A percentile compares a stretch with the other conserved stretches of the same genome.
These are phyloP conservation scores for Drosophila azteca DNA, from an alignment of 1,140 invertebrate species.

Conservation along the genomic window DNA sequence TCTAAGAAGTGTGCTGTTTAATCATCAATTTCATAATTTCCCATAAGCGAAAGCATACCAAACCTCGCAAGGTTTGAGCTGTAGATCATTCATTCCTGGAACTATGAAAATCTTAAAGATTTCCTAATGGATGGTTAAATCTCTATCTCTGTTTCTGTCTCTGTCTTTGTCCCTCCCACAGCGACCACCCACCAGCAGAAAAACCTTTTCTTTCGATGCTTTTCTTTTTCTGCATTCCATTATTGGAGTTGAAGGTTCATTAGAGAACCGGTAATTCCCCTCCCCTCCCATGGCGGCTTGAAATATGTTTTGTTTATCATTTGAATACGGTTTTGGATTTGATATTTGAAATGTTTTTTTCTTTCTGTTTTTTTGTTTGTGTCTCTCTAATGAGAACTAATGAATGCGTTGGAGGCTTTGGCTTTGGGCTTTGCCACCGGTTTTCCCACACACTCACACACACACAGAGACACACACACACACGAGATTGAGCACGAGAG, in stretches of 20 bases:
- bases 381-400: conserved; percentile 50
- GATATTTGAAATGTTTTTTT: conserved; percentile 25
- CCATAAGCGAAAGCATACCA: no score
- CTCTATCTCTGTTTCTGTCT: no score
- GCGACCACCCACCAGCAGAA: no score
- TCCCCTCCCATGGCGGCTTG: background rate
- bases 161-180: no score
- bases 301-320: conserved; percentile 49
- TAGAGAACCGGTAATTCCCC: conserved; percentile 24
- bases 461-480: background rate
- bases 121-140: no score
- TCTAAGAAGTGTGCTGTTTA: no score
- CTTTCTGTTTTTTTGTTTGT: no score
- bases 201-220: background rate
- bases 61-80: no score
- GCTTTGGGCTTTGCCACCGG: conserved; percentile 30
- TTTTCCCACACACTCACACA: conserved; percentile 34
- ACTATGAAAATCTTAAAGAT: no score
- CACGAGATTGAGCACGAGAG: background rate
- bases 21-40: no score
- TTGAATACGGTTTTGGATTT: conserved; percentile 23
- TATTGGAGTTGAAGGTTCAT: conserved; percentile 28
- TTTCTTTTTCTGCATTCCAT: conserved; percentile 24
- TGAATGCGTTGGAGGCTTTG: conserved; percentile 47
- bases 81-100: no score